Evolutionary conservation across 2,113 vertebrate genomes (phyloP), one percentile per base, ranked within the genome.

Genomic region (Callospermophilus lateralis): DNA sequence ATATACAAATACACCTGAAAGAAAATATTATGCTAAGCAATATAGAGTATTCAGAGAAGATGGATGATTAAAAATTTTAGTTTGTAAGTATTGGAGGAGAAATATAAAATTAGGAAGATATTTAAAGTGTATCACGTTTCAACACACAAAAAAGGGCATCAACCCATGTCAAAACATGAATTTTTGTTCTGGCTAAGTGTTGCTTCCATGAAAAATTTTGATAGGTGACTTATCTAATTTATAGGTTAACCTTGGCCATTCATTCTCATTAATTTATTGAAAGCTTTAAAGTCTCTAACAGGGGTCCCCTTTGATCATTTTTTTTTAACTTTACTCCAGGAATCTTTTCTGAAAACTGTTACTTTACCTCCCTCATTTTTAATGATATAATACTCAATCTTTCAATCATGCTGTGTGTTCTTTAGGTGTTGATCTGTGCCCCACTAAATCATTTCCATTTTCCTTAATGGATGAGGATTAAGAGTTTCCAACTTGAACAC

Each of bases 271-370:
- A 96, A 97, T 97, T 98, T 97, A 79, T 61, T 34, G 83, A 96
- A 97, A 98, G 89, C 90, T 97, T 97, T 95, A 98, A 97, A 98
- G 80, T 85, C 94, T 88, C 95, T 95, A 97, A 86, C 97, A 97
- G 85, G 55, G 70, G 37, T 96, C 96, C 86, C 74, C 90, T 98
- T 98, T 97, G 97, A 98, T 98, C 89, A 94, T 89, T 87, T 97
- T 92, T 58, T 81, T 24, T 79, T 97, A 83, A 97, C 34, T 97
- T 98, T 98, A 92, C 92, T 95, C 93, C 92, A 84, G 96, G 91
- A 97, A 97, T 95, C 81, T 92, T 96, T 92, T 97, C 98, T 97
- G 39, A 96, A 97, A 96, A 97, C 42, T 83, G 65, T 97, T 95
- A 97, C 80, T 89, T 83, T 97, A 88, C 93, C 95, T 97, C 65